A percentile compares a stretch with the other conserved stretches of the same genome.
Evolutionary conservation across 2,888 invertebrate species (phyloP).

Genomic region (Drosophila subquinaria): DNA sequence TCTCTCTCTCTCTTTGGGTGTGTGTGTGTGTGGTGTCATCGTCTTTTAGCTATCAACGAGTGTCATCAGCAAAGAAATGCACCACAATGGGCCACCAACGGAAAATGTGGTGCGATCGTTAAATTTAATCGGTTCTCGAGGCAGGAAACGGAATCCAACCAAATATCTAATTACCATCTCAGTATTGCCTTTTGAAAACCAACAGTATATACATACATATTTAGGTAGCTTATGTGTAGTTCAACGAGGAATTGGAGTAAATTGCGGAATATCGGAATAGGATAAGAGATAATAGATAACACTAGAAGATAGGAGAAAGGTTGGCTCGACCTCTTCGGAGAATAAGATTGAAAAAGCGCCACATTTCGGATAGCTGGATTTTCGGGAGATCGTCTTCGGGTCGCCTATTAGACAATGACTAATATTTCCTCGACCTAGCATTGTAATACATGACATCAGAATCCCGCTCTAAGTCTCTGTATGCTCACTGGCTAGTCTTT

Average conservation of each 20-base stretch:
- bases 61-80: conserved; percentile 24
- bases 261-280: background rate
- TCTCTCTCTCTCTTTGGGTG: too few relatives aligned
- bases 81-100: conserved; percentile 11
- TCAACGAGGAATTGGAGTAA: background rate
- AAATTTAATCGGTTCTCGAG: conserved; percentile 19
- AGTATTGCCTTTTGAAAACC: background rate
- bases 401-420: too few relatives aligned
- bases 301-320: too few relatives aligned
- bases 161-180: conserved; percentile 28
- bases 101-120: conserved; percentile 8
- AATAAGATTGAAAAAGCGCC: too few relatives aligned
- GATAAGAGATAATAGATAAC: too few relatives aligned
- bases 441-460: too few relatives aligned
- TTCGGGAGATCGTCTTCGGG: too few relatives aligned
- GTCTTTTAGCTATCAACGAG: conserved; percentile 19
- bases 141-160: conserved; percentile 3
- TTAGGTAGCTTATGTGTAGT: background rate
- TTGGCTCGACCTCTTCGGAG: too few relatives aligned
- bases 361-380: too few relatives aligned
- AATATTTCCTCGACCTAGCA: too few relatives aligned
- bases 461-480: too few relatives aligned
- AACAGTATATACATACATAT: background rate
- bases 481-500: too few relatives aligned
- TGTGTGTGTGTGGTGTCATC: conserved; percentile 5